Base-by-base conservation (phyloP, 2,113 vertebrate genomes). In the Heptranchias perlo region DNA sequence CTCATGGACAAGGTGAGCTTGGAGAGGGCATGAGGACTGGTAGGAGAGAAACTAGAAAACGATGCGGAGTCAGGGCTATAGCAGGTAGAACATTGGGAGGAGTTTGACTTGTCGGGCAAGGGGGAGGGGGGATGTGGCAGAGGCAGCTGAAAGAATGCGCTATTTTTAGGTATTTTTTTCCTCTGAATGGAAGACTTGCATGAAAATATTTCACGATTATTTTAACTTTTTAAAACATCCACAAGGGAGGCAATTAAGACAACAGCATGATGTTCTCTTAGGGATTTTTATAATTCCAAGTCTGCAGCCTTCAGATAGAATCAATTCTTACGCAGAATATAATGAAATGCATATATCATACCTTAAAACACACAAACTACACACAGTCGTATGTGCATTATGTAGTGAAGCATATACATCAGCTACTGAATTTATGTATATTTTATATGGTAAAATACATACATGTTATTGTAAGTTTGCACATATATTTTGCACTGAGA, bases 161-260 rank as follows among this genome's bases (percentile, higher is more conserved):
- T 31, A 31, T 31, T 76, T 49, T 54, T 91, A 54, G 28, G 11
- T 91, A 10, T 14, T 35, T 58, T 54, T 35, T 35, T 0, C 87
- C 31, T 35, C 87, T 89, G 52, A 91, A 91, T 58, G 31, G 35
- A 91, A 94, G 61, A 18, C 39, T 67, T 65, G 8, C 61, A 44
- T 64, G 61, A 94, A 94, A 47, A 94, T 67, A 7, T 65, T 94
- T 65, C 44, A 47, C 25, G 47, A 94, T 49, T 65, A 69, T 69
- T 69, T 69, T 67, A 69, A 69, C 94, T 95, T 95, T n/a, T 95
- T 95, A 49, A 67, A 73, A 69, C 44, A 69, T 69, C 39, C 65
- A 49, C 64, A 35, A 31, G 64, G 89, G 58, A 93, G n/a, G 58
- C 61, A 69, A 47, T 35, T 89, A 52, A 89, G 87, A 58, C 25